These are phyloP conservation scores for Bradypodion pumilum DNA, from an alignment of 2,797 vertebrate genomes.

Conservation along the genomic window DNA sequence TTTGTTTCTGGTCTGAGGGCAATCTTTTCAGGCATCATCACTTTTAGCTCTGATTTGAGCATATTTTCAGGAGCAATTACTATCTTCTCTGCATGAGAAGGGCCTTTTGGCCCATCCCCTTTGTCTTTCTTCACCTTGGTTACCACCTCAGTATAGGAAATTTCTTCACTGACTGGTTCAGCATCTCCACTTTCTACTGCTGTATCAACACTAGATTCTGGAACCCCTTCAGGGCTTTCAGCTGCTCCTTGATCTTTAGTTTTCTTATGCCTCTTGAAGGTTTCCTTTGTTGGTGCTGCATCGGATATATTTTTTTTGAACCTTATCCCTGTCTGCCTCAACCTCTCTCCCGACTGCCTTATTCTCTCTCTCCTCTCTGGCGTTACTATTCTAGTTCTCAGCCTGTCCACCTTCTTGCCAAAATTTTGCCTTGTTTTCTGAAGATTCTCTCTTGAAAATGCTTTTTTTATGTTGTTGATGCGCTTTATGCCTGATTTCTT, in stretches of 20 bases:
- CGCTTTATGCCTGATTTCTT: slow-evolving; percentile 88
- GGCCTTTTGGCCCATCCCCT: slow-evolving; percentile 64
- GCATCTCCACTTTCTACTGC: slow-evolving; percentile 70
- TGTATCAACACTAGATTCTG: slow-evolving; percentile 69
- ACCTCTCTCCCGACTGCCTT: slow-evolving; percentile 85
- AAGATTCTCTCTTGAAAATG: slow-evolving; percentile 95
- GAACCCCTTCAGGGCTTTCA: slow-evolving; percentile 84
- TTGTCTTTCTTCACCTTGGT: slow-evolving; percentile 84
- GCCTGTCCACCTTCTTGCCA: slow-evolving; percentile 88
- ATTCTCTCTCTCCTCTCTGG: slow-evolving; percentile 90
- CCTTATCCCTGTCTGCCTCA: slow-evolving; percentile 87
- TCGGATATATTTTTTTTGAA: slow-evolving; percentile 92
- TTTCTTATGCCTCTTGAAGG: slow-evolving; percentile 88
- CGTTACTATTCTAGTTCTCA: slow-evolving; percentile 93
- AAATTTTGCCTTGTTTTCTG: slow-evolving; percentile 90
- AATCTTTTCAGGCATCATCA: slow-evolving; percentile 65
- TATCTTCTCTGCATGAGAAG: slow-evolving; percentile 65
- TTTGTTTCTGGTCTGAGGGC: slow-evolving; percentile 75
- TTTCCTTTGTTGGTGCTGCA: slow-evolving; percentile 87
- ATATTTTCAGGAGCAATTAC: slow-evolving; percentile 67
- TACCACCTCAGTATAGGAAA: slow-evolving; percentile 83
- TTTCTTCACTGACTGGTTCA: slow-evolving; percentile 80
- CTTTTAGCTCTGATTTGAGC: slow-evolving; percentile 76
- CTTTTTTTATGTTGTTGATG: slow-evolving; percentile 91
- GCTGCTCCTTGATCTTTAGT: slow-evolving; percentile 84